Percentiles rank a stretch among this genome's conserved stretches.
Conservation (phyloP, 2,888 invertebrate genomes). For the Ophonus ardosiacus region DNA sequence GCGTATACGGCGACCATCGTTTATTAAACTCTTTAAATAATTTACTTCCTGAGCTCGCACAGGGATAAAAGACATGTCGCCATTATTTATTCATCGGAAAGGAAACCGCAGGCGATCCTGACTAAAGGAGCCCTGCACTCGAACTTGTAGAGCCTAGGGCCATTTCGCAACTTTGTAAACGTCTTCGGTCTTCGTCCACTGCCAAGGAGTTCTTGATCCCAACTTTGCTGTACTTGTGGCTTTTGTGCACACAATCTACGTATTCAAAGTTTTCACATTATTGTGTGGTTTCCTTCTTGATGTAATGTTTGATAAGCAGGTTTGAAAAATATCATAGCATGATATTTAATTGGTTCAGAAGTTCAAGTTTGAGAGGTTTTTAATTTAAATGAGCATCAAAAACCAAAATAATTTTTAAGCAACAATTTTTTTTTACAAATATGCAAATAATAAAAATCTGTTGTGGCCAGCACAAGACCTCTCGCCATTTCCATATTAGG, state of each 20-base stretch:
- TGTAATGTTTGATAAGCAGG: too few relatives aligned
- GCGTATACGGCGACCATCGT: conserved; percentile 49
- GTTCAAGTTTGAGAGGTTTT: too few relatives aligned
- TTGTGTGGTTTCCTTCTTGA: not conserved
- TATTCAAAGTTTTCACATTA: conserved; percentile 1
- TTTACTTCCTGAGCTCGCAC: conserved; percentile 44
- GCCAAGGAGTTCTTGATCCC: conserved; percentile 7
- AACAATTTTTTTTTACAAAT: too few relatives aligned
- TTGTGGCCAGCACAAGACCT: too few relatives aligned
- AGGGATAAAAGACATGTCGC: conserved; percentile 59
- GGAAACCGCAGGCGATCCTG: conserved; percentile 40
- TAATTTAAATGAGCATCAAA: too few relatives aligned
- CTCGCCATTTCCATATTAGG: too few relatives aligned
- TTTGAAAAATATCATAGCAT: too few relatives aligned
- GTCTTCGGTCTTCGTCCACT: conserved; percentile 9
- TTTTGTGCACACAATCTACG: not conserved
- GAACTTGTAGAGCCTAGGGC: conserved; percentile 41
- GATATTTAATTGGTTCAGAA: too few relatives aligned
- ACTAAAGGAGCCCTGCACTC: not conserved
- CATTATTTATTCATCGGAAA: conserved; percentile 56
- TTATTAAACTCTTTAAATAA: conserved; percentile 59
- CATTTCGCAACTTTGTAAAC: conserved; percentile 39
- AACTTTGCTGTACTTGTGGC: conserved; percentile 20
- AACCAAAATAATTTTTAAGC: too few relatives aligned
- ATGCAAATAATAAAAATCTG: too few relatives aligned